Evolutionary conservation across 1,140 invertebrate genomes (phyloP), one percentile per base, ranked within the genome.

Genomic region (Aphaenogaster ashmeadi): DNA sequence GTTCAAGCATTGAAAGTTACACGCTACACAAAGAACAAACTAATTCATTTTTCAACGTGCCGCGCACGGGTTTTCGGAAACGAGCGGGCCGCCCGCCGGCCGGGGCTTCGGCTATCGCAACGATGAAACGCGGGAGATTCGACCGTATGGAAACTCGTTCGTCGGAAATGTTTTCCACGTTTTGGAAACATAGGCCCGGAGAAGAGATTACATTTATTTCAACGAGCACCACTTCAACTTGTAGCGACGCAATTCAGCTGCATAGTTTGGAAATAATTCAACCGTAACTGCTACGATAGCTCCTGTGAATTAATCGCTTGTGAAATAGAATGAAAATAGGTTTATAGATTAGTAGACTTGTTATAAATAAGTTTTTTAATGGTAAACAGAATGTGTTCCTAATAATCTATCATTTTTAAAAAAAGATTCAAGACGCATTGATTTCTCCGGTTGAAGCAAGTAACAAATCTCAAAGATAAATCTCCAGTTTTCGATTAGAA

Each of bases 41-140:
- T 84, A 84, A 84, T 75, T 84, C 80, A 84, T 84, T 84, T 84
- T 84, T 75, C 80, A 84, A 60, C 80, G 69, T 27, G 69, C 41
- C 41, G 69, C 54, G 41, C 56, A 56, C 56, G 15, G 54, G 27
- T 47, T 83, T 71, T 13, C 21, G 56, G 36, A 79, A 83, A 71
- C 66, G 67, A 27, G 36, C 75, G 9, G 9, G n/a, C 38, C 62
- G 62, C 62, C 21, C 13, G 50, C 50, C 50, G 54, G 71, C 38
- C 33, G 27, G 77, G 36, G 52, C 52, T 72, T 83, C 66, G 52
- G 47, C 21, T 71, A 71, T 83, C 66, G 79, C 41, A 9, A 21
- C 41, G 80, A 74, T 74, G 80, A 84, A 74, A 84, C 69, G 69
- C 69, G n/a, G 41, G 69, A 47, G 80, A 84, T 50, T 60, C 69